Evolutionary conservation across 2,113 vertebrate species (phyloP).

Genomic region (Heptranchias perlo): DNA sequence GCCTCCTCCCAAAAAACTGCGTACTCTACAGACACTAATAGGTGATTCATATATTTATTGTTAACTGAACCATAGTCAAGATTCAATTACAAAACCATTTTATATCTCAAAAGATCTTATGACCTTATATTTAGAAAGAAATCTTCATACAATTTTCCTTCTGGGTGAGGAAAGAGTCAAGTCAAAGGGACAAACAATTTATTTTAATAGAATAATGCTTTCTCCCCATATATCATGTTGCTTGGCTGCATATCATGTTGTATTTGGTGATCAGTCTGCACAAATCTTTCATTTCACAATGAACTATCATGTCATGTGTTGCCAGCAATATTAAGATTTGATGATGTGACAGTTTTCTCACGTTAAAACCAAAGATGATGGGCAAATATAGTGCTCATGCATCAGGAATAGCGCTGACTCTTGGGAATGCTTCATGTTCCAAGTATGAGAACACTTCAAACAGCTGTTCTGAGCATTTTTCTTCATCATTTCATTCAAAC

Average conservation of each 20-base stretch:
- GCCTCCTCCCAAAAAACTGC: neutral
- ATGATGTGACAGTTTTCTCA: neutral
- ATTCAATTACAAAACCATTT: neutral
- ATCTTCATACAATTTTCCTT: neutral
- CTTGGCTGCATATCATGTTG: neutral
- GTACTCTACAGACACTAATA: neutral
- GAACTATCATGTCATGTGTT: neutral
- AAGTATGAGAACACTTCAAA: neutral
- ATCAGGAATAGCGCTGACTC: neutral
- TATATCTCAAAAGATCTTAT: neutral
- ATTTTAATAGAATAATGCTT: neutral
- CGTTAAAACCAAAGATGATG: neutral
- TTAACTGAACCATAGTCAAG: neutral
- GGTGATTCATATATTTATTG: neutral
- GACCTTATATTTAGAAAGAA: conserved; percentile 15
- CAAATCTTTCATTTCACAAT: neutral
- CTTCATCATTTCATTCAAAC: neutral
- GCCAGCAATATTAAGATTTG: neutral
- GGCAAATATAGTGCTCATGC: neutral
- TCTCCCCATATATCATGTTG: neutral
- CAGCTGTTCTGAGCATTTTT: neutral
- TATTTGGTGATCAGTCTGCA: neutral
- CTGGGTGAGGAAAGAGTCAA: neutral
- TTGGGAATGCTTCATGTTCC: neutral
- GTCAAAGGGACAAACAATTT: neutral